These are phyloP conservation scores for Ormyrus pomaceus DNA, from an alignment of 2,888 invertebrate genomes.

Conservation along the genomic window DNA sequence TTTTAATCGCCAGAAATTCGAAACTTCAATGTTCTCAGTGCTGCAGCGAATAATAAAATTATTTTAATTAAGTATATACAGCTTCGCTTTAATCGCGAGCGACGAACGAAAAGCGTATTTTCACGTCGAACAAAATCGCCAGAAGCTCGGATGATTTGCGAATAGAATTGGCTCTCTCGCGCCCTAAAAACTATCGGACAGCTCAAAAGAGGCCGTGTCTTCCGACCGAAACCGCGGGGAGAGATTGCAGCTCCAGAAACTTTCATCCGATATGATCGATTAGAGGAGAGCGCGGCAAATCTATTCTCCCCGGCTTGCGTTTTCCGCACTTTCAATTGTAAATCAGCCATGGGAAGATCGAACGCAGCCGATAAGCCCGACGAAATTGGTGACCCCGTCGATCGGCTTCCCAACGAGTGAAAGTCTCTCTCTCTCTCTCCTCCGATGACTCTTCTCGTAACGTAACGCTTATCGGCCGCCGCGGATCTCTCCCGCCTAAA, in stretches of 20 bases:
- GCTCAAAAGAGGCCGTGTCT: too few species aligned
- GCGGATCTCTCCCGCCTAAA: conserved; percentile 16
- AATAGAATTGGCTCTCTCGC: too few species aligned
- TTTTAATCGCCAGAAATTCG: too few species aligned
- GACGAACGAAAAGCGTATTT: too few species aligned
- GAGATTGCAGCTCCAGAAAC: background rate
- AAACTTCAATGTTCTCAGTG: too few species aligned
- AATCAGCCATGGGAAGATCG: conserved; percentile 30
- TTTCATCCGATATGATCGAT: conserved; percentile 30
- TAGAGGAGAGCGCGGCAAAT: conserved; percentile 8
- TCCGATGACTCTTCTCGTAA: conserved; percentile 15
- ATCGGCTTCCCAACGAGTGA: conserved; percentile 37
- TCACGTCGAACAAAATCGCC: too few species aligned
- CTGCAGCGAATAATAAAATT: too few species aligned
- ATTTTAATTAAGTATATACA: too few species aligned
- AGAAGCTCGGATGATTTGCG: too few species aligned
- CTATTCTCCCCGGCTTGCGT: conserved; percentile 1
- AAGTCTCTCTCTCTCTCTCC: conserved; percentile 24
- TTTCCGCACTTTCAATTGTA: conserved; percentile 48
- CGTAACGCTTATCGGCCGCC: conserved; percentile 20
- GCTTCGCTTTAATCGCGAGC: too few species aligned
- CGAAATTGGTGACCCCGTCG: conserved; percentile 36
- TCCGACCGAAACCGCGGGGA: too few species aligned
- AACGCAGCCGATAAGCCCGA: conserved; percentile 3
- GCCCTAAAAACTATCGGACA: too few species aligned